These are phyloP conservation scores for Ceyx erithaca DNA, from an alignment of 2,797 vertebrate species.

Conservation along the genomic window DNA sequence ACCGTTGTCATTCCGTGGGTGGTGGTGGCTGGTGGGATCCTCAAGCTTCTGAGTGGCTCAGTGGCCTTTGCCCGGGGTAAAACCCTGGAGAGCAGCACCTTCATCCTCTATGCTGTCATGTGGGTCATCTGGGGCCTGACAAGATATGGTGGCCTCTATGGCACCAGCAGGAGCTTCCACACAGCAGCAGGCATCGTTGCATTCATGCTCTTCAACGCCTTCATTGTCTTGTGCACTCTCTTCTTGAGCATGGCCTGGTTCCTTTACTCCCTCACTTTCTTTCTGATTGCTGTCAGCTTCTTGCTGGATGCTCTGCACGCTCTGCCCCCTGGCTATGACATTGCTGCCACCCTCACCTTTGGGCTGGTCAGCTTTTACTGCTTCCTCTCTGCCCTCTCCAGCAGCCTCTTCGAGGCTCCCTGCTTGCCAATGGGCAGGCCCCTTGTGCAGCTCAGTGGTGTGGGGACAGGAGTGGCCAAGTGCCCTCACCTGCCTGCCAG, in stretches of 20 bases:
- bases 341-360: slow-evolving; percentile 85
- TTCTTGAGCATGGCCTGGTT: slow-evolving; percentile 87
- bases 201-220: slow-evolving; percentile 87
- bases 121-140: slow-evolving; percentile 89
- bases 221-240: slow-evolving; percentile 82
- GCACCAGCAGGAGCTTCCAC: slow-evolving; percentile 80
- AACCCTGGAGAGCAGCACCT: slow-evolving; percentile 90
- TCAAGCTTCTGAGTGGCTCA: slow-evolving; percentile 83
- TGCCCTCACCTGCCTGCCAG: slow-evolving; percentile 86
- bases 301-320: slow-evolving; percentile 83
- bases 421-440: slow-evolving; percentile 84
- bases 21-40: slow-evolving; percentile 83
- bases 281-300: slow-evolving; percentile 87
- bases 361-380: slow-evolving; percentile 90
- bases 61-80: slow-evolving; percentile 89
- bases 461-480: slow-evolving; percentile 66
- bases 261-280: slow-evolving; percentile 82
- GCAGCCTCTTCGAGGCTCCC: slow-evolving; percentile 81
- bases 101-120: slow-evolving; percentile 86
- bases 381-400: slow-evolving; percentile 85
- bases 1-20: slow-evolving; percentile 86
- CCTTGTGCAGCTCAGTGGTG: slow-evolving; percentile 81
- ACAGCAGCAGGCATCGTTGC: slow-evolving; percentile 82
- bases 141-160: slow-evolving; percentile 82
- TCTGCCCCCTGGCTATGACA: slow-evolving; percentile 84